Base-by-base conservation (phyloP, 1,140 invertebrate species). In the Aleiodes sp. region DNA sequence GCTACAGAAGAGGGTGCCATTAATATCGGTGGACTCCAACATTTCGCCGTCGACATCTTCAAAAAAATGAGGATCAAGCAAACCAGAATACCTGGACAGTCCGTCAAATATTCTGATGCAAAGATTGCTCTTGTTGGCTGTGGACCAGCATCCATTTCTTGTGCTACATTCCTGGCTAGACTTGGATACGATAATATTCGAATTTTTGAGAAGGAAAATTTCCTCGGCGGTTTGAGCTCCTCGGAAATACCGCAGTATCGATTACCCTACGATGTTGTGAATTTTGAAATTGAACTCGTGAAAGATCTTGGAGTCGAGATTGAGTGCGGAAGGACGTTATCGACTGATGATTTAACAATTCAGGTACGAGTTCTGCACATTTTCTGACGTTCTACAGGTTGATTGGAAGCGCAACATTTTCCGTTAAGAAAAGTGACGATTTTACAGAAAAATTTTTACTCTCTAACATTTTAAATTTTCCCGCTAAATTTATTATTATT, bases 241-340 rank as follows among this genome's bases (percentile, higher is more conserved):
- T 91, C 96, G 0, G 98, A 99, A 85, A 99, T 99, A 75, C 98
- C 98, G 0, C 97, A 99, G 81, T 99, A 96, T 82, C 93, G 98
- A 14, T 85, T 99, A 24, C 98, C 98, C 0, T 96, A 92, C 73
- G 91, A 95, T 73, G 96, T 95, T 3, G 95, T 99, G 0, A 91
- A 95, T 75, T 99, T 96, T 86, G 98, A 99, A 88, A 91, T 99
- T 12, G 87, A 96, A 39, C 87, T 98, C 4, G 93, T 98, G 70
- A 93, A 92, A 83, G 95, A 99, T 87, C 84, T 99, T 21, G 97
- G 96, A 9, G 96, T 99, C 0, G 93, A 95, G 81, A 92, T 98
- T 67, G 89, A 90, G 67, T 88, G 86, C 24, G 89, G 89, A 10
- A 88, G 91, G 70, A 81, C 86, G 12, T 82, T 96, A 4, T 90